Conservation (phyloP, 1,140 invertebrate genomes). For the Pseudachorutes palmiensis region DNA sequence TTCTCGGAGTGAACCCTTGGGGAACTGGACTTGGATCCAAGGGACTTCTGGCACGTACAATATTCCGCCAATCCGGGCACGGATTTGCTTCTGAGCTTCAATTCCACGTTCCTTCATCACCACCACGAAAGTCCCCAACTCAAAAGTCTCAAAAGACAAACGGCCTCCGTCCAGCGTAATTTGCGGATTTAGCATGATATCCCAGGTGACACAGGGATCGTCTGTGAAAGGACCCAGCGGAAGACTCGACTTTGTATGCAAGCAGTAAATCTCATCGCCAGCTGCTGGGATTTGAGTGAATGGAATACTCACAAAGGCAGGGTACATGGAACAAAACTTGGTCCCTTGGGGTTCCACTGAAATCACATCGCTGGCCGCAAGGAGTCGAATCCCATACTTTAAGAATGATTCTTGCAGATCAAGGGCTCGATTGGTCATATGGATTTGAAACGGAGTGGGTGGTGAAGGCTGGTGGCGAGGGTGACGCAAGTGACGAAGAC, state of each 20-base stretch:
- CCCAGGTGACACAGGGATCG: neutral
- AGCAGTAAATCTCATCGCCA: conserved; percentile 34
- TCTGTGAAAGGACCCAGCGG: neutral
- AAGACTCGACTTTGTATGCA: conserved; percentile 30
- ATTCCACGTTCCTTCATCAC: conserved; percentile 33
- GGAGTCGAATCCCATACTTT: conserved; percentile 9
- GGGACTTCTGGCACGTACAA: conserved; percentile 34
- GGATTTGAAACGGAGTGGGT: neutral
- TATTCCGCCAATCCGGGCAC: conserved; percentile 32
- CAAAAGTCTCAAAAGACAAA: neutral
- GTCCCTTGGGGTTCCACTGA: conserved; percentile 38
- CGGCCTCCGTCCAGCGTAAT: neutral
- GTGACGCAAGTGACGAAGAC: neutral
- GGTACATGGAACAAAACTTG: conserved; percentile 32
- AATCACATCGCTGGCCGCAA: conserved; percentile 36
- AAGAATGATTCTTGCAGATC: conserved; percentile 6
- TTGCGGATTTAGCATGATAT: neutral
- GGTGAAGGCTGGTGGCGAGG: neutral
- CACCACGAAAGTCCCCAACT: conserved; percentile 37
- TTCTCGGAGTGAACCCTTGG: conserved; percentile 31
- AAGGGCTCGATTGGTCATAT: neutral
- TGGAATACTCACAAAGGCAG: conserved; percentile 37
- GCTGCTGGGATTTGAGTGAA: conserved; percentile 22
- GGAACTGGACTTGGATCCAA: conserved; percentile 38
- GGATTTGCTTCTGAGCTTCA: conserved; percentile 27